Evolutionary conservation across 2,888 invertebrate genomes (phyloP).

Genomic region (Torymus texanus): DNA sequence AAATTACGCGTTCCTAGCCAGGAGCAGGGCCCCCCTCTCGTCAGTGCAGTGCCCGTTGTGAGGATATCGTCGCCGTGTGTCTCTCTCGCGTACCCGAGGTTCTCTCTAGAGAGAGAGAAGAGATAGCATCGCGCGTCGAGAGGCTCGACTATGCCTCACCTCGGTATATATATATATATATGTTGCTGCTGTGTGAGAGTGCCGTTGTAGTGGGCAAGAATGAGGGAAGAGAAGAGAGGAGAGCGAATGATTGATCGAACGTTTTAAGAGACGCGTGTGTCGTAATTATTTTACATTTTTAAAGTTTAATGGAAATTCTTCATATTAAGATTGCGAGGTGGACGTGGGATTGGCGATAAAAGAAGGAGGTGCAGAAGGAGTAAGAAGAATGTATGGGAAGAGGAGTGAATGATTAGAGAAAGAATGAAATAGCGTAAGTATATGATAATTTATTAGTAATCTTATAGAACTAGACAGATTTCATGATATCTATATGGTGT

Average conservation of each 20-base stretch:
- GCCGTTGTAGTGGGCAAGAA: too few species aligned
- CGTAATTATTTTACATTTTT: conserved; percentile 48
- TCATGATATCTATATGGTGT: too few species aligned
- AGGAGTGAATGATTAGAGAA: not conserved
- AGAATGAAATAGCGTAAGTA: too few species aligned
- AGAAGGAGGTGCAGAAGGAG: not conserved
- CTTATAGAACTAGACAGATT: too few species aligned
- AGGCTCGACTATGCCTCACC: too few species aligned
- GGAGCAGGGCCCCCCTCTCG: not conserved
- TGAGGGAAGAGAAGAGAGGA: not conserved
- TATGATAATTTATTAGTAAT: too few species aligned
- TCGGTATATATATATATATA: too few species aligned
- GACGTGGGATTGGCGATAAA: not conserved
- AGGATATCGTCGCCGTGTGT: conserved; percentile 24
- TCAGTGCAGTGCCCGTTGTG: not conserved
- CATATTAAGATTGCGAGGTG: conserved; percentile 27
- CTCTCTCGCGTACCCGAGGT: not conserved
- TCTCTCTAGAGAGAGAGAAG: not conserved
- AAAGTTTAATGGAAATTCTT: conserved; percentile 41
- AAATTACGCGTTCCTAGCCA: conserved; percentile 54
- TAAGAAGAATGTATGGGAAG: not conserved
- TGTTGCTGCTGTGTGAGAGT: too few species aligned
- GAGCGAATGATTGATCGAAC: conserved; percentile 44
- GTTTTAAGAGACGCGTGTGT: conserved; percentile 39
- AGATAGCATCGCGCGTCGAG: too few species aligned